phyloP scores from a whole-genome alignment of 2,797 vertebrate genomes.

The Megaceryle alcyon region DNA sequence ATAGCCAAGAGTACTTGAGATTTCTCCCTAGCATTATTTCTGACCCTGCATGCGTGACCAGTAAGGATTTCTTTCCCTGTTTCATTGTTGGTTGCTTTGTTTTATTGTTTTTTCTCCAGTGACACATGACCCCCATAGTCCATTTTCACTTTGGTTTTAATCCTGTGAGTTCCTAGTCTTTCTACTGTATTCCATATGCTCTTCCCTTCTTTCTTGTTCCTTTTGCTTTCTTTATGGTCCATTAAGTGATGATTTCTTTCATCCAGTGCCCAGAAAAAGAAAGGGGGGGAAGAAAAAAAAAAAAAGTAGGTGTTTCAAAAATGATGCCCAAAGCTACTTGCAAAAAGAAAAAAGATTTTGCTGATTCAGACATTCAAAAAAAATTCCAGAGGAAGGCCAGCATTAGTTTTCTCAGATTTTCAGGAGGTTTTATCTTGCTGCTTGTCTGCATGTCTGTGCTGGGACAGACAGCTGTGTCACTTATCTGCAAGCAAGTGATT shows the following conservation, averaged over 20 bases:
- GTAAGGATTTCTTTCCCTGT: not conserved
- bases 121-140: not conserved
- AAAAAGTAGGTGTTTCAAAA: not conserved
- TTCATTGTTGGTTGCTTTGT: not conserved
- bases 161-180: not conserved
- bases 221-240: conserved; percentile 10
- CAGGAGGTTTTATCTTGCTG: not conserved
- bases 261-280: not conserved
- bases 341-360: not conserved
- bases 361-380: conserved; percentile 5
- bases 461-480: not conserved
- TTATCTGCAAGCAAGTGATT: not conserved
- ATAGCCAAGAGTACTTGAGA: not conserved
- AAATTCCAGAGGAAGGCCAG: not conserved
- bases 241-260: not conserved
- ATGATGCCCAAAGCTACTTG: conserved; percentile 1
- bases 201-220: not conserved
- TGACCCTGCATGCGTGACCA: not conserved
- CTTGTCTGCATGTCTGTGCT: not conserved
- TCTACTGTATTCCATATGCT: not conserved
- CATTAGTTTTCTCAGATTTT: conserved; percentile 10
- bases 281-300: not conserved
- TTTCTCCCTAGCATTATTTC: not conserved
- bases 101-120: not conserved
- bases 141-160: not conserved